Base-by-base conservation (phyloP, 1,140 invertebrate genomes). In the Mercenaria mercenaria region DNA sequence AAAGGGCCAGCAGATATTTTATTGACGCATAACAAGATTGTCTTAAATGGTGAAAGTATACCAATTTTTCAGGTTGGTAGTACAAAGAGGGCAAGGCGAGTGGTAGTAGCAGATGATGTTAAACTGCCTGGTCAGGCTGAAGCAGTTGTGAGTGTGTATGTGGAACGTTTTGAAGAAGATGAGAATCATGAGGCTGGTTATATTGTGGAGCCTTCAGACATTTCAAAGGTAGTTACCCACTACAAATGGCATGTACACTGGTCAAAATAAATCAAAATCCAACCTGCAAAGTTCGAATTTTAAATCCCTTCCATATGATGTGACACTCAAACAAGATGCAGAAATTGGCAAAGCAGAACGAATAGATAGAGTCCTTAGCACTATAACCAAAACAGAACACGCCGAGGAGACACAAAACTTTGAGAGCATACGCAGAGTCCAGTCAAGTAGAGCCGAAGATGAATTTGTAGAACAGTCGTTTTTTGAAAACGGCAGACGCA, bases 71-170 rank as follows among this genome's bases (percentile, higher is more conserved):
- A 82, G 23, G 52, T 82, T 4, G 32, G 52, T 50, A 79, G 20
- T 50, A 41, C 26, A 82, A 64, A 61, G 23, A 1, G 56, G 34
- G 34, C 52, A 34, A 82, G 79, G 32, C 37, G 79, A 6, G 79
- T 64, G 0, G 37, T 82, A 1, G n/a, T 82, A n/a, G 79, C 79
- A 18, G 79, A 82, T n/a, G 79, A 82, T 64, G 59, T 82, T 15
- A 82, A 13, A 23, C 4, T 82, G 18, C 56, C 79, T 20, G 50
- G 79, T 39, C 79, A 61, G n/a, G 37, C 79, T 82, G 79, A 82
- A 41, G 34, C 79, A 3, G 52, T 82, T 37, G 79, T 82, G 0
- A 82, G 50, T 26, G 79, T 64, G 0, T 82, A 13, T n/a, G 56
- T 82, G 11, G 50, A 82, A 32, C 8, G 79, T 2, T 82, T 82